Base-by-base conservation (phyloP, 2,888 invertebrate genomes). In the Maniola hyperantus region DNA sequence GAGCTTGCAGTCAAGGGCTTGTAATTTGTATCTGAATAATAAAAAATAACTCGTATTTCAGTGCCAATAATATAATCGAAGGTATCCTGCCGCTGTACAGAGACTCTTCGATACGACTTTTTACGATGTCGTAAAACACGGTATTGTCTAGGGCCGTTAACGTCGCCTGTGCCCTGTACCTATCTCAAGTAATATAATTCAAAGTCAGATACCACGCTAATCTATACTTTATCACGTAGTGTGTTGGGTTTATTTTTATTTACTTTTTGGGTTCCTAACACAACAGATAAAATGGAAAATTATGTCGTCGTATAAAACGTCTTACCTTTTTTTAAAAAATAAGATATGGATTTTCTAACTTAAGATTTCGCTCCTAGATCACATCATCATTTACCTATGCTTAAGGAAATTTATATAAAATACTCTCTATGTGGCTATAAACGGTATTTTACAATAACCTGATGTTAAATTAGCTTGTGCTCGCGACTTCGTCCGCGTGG, bases 121-220 rank as follows among this genome's bases (percentile, higher is more conserved):
- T 74, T 72, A 74, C 72, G 72, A 72, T 65, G 66, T 68, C 69
- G 68, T 74, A 74, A 74, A 74, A 53, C 64, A 66, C 61, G 61
- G 73, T 67, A 73, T 71, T 74, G 74, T 73, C 74, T 72, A 69
- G 66, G 70, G 67, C 63, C 72, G 70, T 74, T 73, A 73, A 73
- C 65, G 71, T 74, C 73, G 68, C 72, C 66, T 68, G 67, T 33
- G 63, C 60, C 68, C 68, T 67, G 62, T 68, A 69, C 68, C 69
- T 72, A 72, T 72, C 67, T 66, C 48, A 15, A 54, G 58, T 66
- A 60, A 65, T 65, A 65, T 65, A 44, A 64, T 51, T 39, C 39
- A 34, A 62, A 34, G 34, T 26, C 54, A 20, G 18, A 39, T 58
- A 20, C 54, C 46, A 46, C 8, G 10, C 64, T 18, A 65, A 36